Evolutionary conservation across 2,888 invertebrate species (phyloP).

Genomic region (Thereva nobilitata): DNA sequence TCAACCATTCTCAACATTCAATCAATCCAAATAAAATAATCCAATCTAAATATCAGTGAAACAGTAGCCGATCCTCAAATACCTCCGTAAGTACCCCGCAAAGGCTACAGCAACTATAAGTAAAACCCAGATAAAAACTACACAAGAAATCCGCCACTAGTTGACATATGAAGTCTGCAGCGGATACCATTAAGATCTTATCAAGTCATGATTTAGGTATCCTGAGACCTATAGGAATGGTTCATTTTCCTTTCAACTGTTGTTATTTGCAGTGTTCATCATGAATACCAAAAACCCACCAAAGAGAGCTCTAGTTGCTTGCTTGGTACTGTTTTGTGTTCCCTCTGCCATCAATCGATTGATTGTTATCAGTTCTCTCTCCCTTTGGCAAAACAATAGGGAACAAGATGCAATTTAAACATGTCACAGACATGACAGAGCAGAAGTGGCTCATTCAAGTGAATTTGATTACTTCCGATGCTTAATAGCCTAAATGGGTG

Average conservation of each 20-base stretch:
- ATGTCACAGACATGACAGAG: constrained; percentile 1
- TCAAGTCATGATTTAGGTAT: constrained; percentile 32
- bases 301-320: constrained; percentile 1
- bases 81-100: no score
- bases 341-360: constrained; percentile 17
- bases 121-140: no score
- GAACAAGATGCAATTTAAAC: constrained; percentile 23
- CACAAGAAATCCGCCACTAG: background rate
- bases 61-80: no score
- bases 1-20: no score
- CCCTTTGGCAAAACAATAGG: constrained; percentile 11
- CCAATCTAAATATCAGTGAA: no score
- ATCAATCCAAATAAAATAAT: no score
- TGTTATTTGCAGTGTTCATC: background rate
- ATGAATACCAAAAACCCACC: background rate
- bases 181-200: constrained; percentile 21
- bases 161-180: constrained; percentile 26
- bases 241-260: constrained; percentile 6
- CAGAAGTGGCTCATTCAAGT: constrained; percentile 27
- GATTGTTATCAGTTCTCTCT: constrained; percentile 17
- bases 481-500: background rate
- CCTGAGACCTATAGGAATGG: constrained; percentile 6
- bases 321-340: no score
- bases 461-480: constrained; percentile 29
- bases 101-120: no score